Base-by-base conservation (phyloP, 2,797 vertebrate species). In the Artibeus jamaicensis region DNA sequence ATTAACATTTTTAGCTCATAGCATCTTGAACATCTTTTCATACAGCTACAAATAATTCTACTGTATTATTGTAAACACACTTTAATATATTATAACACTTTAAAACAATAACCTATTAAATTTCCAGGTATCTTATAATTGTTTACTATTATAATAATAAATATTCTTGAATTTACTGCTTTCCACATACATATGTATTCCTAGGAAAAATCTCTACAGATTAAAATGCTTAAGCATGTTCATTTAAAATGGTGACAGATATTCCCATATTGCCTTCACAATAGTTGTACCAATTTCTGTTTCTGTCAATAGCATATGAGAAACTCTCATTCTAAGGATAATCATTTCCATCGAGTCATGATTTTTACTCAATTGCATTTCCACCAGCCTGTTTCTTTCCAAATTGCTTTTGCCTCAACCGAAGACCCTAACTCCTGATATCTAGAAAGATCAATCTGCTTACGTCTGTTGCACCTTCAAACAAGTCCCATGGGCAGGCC, bases 211-310 rank as follows among this genome's bases (percentile, higher is more conserved):
- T 50, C 50, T 3, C 37, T 74, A 29, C 48, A 55, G n/a, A 19
- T 71, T 57, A 62, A 96, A 91, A 94, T 62, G 9, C 37, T 39
- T 70, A 19, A 78, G n/a, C 1, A 32, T 59, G 11, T 85, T 89
- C 59, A 89, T 86, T 91, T 93, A 91, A 91, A 82, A 68, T 73
- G 32, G 11, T 89, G 62, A 67, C 46, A 81, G 32, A 44, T 76
- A 78, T 19, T 87, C 32, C 7, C 37, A 73, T 24, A 48, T 34
- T 76, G 15, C 50, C 44, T 94, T 94, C 32, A 65, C 11, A 78
- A 79, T 11, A 92, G 21, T 44, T 57, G 11, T 24, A 59, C 53
- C 76, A 62, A 65, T 78, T 89, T 96, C 59, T 93, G n/a, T 29
- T 50, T 18, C 6, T 91, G 81, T 44, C 59, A 87, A 44, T 32